phyloP scores from a whole-genome alignment of 2,797 vertebrate genomes.

The Rachycentron canadum region DNA sequence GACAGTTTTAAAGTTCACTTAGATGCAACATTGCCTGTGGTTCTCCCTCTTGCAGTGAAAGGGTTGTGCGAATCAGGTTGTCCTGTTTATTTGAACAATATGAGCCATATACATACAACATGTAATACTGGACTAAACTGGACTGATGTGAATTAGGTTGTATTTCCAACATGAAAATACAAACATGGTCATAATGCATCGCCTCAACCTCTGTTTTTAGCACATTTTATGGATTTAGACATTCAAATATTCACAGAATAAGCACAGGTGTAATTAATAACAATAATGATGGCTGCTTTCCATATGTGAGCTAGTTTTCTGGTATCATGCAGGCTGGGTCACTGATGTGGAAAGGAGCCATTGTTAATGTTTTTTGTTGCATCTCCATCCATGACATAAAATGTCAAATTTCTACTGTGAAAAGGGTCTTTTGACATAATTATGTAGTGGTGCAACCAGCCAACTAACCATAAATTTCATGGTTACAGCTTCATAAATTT shows the following conservation, averaged over 20 bases:
- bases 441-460: background rate
- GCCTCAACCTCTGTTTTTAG: background rate
- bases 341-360: background rate
- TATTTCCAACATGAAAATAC: background rate
- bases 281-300: background rate
- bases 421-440: background rate
- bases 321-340: background rate
- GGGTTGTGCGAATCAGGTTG: background rate
- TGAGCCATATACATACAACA: background rate
- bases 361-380: too few species aligned
- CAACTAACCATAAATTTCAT: background rate
- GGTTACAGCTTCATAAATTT: background rate
- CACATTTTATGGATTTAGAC: background rate
- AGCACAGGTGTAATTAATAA: slow-evolving; percentile 1
- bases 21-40: background rate
- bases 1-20: background rate
- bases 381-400: background rate
- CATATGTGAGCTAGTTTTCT: background rate
- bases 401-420: background rate
- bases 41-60: background rate
- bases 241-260: background rate
- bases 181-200: background rate
- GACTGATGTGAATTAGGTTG: background rate
- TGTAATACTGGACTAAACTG: background rate
- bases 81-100: background rate